Evolutionary conservation across 1,140 invertebrate genomes (phyloP).

Genomic region (Brevipalpus yothersi): DNA sequence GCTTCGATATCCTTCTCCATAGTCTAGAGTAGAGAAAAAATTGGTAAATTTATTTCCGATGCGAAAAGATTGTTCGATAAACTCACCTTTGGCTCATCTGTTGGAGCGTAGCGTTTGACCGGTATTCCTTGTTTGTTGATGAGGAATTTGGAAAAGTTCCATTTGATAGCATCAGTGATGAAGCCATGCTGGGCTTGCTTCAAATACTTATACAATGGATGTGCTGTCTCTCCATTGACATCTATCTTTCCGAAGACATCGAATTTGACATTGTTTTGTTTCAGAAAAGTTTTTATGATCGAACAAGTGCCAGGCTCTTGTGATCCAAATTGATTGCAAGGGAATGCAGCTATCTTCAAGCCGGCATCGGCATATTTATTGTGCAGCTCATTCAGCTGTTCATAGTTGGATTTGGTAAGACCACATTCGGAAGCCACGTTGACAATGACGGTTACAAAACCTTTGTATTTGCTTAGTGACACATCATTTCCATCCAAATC

Average conservation of each 20-base stretch:
- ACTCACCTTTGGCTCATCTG: slow-evolving; percentile 36
- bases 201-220: slow-evolving; percentile 61
- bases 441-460: slow-evolving; percentile 40
- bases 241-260: slow-evolving; percentile 20
- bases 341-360: slow-evolving; percentile 57
- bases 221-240: slow-evolving; percentile 57
- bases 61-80: neutral
- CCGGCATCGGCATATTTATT: slow-evolving; percentile 33
- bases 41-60: neutral
- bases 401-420: slow-evolving; percentile 48
- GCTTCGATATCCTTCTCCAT: slow-evolving; percentile 4
- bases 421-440: slow-evolving; percentile 71
- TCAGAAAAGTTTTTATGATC: slow-evolving; percentile 42
- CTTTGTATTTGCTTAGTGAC: slow-evolving; percentile 6
- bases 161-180: slow-evolving; percentile 41
- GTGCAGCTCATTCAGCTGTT: slow-evolving; percentile 40
- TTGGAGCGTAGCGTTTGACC: slow-evolving; percentile 51
- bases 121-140: slow-evolving; percentile 61
- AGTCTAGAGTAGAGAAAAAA: neutral
- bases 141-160: slow-evolving; percentile 93
- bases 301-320: slow-evolving; percentile 45
- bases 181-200: slow-evolving; percentile 37
- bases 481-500: slow-evolving; percentile 12
- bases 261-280: slow-evolving; percentile 21
- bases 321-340: slow-evolving; percentile 62